Evolutionary conservation across 2,113 vertebrate species (phyloP), one percentile per base, ranked within the genome.

Genomic region (Fregetta grallaria): DNA sequence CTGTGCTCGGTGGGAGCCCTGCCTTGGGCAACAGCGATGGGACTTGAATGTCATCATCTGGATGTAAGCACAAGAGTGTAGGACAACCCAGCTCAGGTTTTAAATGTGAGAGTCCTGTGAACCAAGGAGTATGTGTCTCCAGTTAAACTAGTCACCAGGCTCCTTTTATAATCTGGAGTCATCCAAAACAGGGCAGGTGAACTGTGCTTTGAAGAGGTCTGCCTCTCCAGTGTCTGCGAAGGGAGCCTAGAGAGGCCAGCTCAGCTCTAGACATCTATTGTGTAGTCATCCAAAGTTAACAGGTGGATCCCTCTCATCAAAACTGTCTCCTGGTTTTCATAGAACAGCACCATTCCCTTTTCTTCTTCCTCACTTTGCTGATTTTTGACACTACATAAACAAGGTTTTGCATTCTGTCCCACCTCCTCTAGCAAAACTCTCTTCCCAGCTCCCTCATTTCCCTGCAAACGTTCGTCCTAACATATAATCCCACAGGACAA

Each of bases 401-500:
- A 14, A 34, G 34, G 11, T 7, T 72, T 52, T 8, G 9, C 7
- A 2, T 72, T 80, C 56, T 91, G 34, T 34, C 52, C 42, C 52
- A 52, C 30, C 42, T 55, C 27, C 44, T 62, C 42, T 17, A 45
- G n/a, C 56, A 83, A 30, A 79, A 47, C 34, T 47, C 63, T 53
- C n/a, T 72, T 36, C 29, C 59, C 76, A 42, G 36, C 34, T 89
- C 56, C 62, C 29, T 45, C 76, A 4, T 10, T 59, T n/a, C 55
- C 9, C 79, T 67, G 29, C 26, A 52, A 49, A 61, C 1, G 0
- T 27, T 12, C 1, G 0, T 62, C 30, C 44, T 38, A n/a, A 9
- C 25, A 17, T 18, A 4, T 42, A 9, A 1, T 81, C 21, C 42
- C 62, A 22, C 0, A 0, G 79, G 29, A 38, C 7, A 8, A 6